Conservation (phyloP, 2,888 invertebrate genomes). For the Drosophila ustulata region DNA sequence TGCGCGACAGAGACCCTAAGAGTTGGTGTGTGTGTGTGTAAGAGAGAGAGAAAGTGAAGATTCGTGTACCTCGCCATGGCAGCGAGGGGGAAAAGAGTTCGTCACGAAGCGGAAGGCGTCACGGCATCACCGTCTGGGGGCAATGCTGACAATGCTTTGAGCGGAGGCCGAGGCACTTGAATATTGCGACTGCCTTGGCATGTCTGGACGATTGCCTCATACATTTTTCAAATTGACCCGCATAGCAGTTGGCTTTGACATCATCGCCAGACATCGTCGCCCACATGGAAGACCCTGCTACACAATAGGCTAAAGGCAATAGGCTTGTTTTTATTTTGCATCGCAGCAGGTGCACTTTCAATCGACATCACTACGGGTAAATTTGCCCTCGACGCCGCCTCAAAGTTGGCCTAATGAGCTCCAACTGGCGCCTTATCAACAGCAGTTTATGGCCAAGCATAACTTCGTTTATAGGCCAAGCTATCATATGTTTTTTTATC, state of each 20-base stretch:
- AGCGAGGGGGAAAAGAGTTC: neutral
- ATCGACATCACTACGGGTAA: neutral
- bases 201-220: conserved; percentile 64
- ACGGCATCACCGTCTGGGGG: conserved; percentile 27
- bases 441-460: conserved; percentile 7
- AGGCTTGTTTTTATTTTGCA: neutral
- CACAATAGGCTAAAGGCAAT: neutral
- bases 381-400: neutral
- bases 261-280: conserved; percentile 44
- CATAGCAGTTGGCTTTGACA: conserved; percentile 70
- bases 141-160: conserved; percentile 61
- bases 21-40: neutral
- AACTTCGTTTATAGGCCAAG: neutral
- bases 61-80: conserved; percentile 17
- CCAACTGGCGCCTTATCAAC: conserved; percentile 18
- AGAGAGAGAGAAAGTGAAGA: conserved; percentile 14
- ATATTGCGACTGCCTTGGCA: conserved; percentile 44
- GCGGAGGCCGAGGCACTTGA: conserved; percentile 13
- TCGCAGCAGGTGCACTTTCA: conserved; percentile 13
- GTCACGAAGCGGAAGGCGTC: conserved; percentile 19
- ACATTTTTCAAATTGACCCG: conserved; percentile 74
- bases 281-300: neutral
- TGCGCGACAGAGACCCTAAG: neutral
- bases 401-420: conserved; percentile 27
- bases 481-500: conserved; percentile 9